Conservation (phyloP, 2,888 invertebrate genomes). For the Epinotia nisella region DNA sequence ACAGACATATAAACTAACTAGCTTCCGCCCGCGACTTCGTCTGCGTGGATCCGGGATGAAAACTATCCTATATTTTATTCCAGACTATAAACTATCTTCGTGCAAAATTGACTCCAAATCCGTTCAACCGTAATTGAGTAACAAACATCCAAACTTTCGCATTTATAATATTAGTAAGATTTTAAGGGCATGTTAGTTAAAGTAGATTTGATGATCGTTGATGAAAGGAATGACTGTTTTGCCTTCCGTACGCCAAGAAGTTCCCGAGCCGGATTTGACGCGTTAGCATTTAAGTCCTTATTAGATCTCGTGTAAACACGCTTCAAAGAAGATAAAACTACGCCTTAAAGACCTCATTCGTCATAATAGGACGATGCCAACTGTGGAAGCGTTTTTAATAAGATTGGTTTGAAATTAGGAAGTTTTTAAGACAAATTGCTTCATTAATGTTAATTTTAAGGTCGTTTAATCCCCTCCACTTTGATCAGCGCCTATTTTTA, state of each 20-base stretch:
- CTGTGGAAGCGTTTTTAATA: constrained; percentile 15
- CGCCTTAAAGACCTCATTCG: constrained; percentile 16
- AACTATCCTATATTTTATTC: no score
- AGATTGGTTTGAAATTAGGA: background rate
- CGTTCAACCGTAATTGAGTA: no score
- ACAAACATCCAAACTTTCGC: no score
- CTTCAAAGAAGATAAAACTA: constrained; percentile 49
- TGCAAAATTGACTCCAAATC: no score
- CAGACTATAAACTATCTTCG: no score
- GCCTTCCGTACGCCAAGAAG: constrained; percentile 44
- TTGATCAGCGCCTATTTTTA: no score
- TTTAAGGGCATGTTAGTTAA: background rate
- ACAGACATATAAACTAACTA: no score
- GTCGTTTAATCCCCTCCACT: background rate
- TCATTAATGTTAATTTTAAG: constrained; percentile 3
- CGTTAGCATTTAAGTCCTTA: constrained; percentile 61
- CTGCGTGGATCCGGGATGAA: no score
- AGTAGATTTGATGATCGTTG: background rate
- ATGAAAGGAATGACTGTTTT: constrained; percentile 32
- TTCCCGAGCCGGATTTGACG: constrained; percentile 55
- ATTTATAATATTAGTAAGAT: no score
- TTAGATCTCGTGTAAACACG: constrained; percentile 61
- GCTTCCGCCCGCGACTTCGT: no score
- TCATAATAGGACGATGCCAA: constrained; percentile 18
- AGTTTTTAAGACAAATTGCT: background rate